Evolutionary conservation across 64 coral and sea anemone species (phyloP).

Genomic region (Actinia equina): DNA sequence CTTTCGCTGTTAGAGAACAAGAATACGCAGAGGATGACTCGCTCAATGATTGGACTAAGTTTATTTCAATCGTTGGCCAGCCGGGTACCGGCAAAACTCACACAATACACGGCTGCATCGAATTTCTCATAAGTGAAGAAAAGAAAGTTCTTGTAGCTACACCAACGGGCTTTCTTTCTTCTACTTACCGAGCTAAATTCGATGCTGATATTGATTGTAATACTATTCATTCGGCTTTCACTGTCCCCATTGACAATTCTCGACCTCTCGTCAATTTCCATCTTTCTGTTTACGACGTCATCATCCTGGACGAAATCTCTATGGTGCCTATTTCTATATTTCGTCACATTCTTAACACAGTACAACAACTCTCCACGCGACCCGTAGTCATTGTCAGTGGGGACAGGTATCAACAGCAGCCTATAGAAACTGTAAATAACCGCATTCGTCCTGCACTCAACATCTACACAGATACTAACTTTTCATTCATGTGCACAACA

Average conservation of each 20-base stretch:
- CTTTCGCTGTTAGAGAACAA: background rate
- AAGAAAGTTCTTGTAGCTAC: background rate
- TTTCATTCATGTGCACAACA: no score
- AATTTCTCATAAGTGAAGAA: background rate
- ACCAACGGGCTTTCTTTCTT: conserved; percentile 1
- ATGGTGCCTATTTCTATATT: conserved; percentile 19
- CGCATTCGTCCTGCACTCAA: background rate
- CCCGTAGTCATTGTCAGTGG: conserved; percentile 39
- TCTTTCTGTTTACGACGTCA: conserved; percentile 4
- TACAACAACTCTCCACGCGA: background rate
- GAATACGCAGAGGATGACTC: background rate
- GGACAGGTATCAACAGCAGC: conserved; percentile 56
- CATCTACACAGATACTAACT: background rate
- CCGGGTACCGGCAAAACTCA: conserved; percentile 52
- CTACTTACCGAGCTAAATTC: background rate
- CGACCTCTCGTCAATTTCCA: background rate
- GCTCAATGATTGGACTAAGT: background rate
- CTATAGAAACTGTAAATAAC: background rate
- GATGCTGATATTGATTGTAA: background rate
- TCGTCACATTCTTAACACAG: background rate
- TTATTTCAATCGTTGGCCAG: background rate
- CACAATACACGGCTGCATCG: background rate
- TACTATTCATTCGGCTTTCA: conserved; percentile 25
- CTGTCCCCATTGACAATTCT: background rate
- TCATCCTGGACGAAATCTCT: conserved; percentile 49